phyloP scores from a whole-genome alignment of 2,797 vertebrate species.

The Syndactyla subalaris region DNA sequence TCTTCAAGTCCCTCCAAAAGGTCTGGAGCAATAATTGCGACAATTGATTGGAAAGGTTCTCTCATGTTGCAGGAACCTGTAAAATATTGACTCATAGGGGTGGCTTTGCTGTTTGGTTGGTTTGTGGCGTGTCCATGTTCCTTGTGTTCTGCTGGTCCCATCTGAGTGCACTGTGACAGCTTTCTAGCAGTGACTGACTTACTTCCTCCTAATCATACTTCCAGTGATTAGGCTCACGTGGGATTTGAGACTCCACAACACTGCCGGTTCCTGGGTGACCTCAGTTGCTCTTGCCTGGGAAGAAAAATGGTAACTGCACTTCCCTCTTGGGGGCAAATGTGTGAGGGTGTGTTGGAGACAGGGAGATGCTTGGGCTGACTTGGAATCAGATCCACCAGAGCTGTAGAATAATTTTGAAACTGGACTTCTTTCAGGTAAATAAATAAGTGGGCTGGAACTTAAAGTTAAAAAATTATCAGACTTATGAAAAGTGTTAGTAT shows the following conservation, averaged over 20 bases:
- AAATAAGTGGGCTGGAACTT: background rate
- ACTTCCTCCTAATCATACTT: background rate
- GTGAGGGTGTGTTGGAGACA: background rate
- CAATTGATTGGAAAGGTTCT: background rate
- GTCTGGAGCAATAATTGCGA: background rate
- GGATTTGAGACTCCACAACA: background rate
- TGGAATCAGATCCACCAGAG: accelerated
- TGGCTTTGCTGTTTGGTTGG: background rate
- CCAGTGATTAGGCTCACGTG: background rate
- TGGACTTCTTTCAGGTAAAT: background rate
- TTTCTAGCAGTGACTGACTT: background rate
- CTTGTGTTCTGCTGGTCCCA: background rate
- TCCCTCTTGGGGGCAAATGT: background rate
- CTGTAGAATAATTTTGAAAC: background rate
- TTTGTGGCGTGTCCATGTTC: background rate
- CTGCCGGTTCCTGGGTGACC: background rate
- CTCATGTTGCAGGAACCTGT: background rate
- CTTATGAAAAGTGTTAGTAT: background rate
- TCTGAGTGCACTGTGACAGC: background rate
- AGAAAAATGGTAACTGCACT: background rate
- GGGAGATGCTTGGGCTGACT: background rate
- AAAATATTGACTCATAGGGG: background rate
- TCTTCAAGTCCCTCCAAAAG: background rate
- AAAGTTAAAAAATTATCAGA: background rate
- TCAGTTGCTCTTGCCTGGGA: background rate